Evolutionary conservation across 2,888 invertebrate genomes (phyloP).

Genomic region (Arge pagana): DNA sequence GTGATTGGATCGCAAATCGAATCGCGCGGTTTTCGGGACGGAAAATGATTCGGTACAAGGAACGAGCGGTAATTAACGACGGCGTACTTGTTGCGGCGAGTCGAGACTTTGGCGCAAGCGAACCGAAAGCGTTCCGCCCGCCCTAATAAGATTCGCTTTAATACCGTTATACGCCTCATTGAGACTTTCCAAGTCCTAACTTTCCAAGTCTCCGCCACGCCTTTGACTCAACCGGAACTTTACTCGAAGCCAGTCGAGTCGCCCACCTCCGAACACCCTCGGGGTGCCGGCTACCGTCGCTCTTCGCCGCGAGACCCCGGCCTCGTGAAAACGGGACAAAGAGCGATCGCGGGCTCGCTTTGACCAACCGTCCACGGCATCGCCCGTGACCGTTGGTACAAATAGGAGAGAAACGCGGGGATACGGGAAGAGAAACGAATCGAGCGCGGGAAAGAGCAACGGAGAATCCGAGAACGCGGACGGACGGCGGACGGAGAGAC

Average conservation of each 20-base stretch:
- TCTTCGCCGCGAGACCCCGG: constrained; percentile 7
- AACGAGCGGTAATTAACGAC: not conserved
- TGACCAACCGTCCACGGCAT: no score
- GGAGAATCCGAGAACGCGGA: not conserved
- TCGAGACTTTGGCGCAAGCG: constrained; percentile 1
- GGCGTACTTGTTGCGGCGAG: constrained; percentile 47
- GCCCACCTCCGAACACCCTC: not conserved
- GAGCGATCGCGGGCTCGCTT: no score
- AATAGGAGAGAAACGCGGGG: no score
- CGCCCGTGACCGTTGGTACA: no score
- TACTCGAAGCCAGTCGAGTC: constrained; percentile 2
- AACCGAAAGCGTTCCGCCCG: no score
- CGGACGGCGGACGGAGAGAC: constrained; percentile 6
- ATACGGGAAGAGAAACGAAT: constrained; percentile 24
- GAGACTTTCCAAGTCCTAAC: constrained; percentile 56
- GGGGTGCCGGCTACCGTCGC: no score
- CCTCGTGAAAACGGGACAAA: not conserved
- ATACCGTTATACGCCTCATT: constrained; percentile 59
- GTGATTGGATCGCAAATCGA: not conserved
- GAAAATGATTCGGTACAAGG: not conserved
- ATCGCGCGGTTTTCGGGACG: not conserved
- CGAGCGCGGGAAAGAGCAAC: constrained; percentile 10
- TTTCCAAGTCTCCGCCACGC: constrained; percentile 48
- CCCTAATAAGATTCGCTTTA: constrained; percentile 57
- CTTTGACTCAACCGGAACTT: constrained; percentile 56